These are phyloP conservation scores for Penaeus chinensis DNA, from an alignment of 1,140 invertebrate species.

Conservation along the genomic window DNA sequence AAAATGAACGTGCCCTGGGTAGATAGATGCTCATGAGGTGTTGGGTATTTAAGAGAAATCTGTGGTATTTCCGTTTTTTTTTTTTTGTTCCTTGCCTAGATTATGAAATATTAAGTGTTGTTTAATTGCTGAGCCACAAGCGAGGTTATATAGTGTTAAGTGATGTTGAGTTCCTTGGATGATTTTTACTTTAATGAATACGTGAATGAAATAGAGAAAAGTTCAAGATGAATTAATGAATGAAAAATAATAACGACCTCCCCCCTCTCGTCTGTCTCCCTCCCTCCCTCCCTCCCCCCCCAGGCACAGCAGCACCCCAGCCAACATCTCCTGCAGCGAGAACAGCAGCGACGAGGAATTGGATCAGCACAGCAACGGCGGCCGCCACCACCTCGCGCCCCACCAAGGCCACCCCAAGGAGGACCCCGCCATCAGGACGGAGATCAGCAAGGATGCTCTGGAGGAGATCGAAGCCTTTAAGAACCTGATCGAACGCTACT, in stretches of 20 bases:
- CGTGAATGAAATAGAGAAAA: background rate
- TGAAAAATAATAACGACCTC: too few relatives aligned
- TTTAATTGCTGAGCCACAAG: too few relatives aligned
- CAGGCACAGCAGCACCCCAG: conserved; percentile 55
- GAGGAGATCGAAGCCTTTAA: conserved; percentile 52
- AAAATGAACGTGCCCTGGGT: too few relatives aligned
- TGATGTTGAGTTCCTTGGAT: too few relatives aligned
- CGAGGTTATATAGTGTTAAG: too few relatives aligned
- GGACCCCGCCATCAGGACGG: conserved; percentile 3
- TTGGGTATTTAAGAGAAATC: too few relatives aligned
- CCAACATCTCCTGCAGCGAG: conserved; percentile 43
- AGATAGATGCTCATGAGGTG: too few relatives aligned
- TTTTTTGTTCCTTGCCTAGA: too few relatives aligned
- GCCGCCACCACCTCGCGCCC: background rate
- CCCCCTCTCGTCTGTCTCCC: background rate
- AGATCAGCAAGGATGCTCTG: conserved; percentile 46
- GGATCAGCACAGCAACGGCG: conserved; percentile 9
- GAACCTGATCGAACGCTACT: conserved; percentile 38
- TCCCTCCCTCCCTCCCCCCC: background rate
- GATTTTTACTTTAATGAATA: too few relatives aligned
- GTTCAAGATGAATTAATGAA: background rate
- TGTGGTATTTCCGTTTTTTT: too few relatives aligned
- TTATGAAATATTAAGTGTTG: too few relatives aligned
- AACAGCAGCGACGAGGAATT: conserved; percentile 53
- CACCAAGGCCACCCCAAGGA: background rate